Evolutionary conservation across 2,797 vertebrate species (phyloP), one percentile per base, ranked within the genome.

Genomic region (Psittacula derbiana): DNA sequence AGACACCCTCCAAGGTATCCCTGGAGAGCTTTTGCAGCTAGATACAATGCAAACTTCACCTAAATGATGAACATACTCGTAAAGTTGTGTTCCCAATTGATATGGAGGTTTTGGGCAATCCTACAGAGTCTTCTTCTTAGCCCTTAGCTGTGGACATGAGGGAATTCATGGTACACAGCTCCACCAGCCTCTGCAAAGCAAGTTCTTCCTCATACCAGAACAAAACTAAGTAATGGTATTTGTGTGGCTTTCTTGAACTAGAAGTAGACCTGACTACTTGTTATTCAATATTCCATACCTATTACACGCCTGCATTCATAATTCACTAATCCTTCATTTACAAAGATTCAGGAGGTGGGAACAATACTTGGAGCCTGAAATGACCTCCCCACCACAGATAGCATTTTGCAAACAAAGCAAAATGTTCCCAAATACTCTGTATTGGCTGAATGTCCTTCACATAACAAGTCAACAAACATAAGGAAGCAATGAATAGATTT

Each of bases 401-500:
- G 46, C 2, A 2, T 70, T 80, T 70, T 43, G 55, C 94, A 95
- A 95, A 88, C 31, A 86, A 84, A 94, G 73, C 40, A 62, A 71
- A 95, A 50, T 40, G 16, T 67, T 82, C 74, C 78, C 49, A 80
- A 80, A 79, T 55, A 61, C 55, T 88, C 16, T 80, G 3, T 23
- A 25, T 47, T 73, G 83, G 36, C 71, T 91, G 64, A 71, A 83
- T 65, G 93, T 87, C 94, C 95, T 95, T 95, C 91, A 83, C 31
- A 10, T 64, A 92, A 67, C 47, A 40, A 91, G 80, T 96, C 93
- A 95, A 95, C 92, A 95, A 91, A 91, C 61, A 71, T 11, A 65
- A 85, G 55, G 79, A 80, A 76, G 86, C 61, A 80, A 58, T 87
- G 84, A 93, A 94, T 94, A 85, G 49, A 93, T 95, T 93, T 94